phyloP scores from a whole-genome alignment of 2,797 vertebrate genomes.

The Bucorvus abyssinicus region DNA sequence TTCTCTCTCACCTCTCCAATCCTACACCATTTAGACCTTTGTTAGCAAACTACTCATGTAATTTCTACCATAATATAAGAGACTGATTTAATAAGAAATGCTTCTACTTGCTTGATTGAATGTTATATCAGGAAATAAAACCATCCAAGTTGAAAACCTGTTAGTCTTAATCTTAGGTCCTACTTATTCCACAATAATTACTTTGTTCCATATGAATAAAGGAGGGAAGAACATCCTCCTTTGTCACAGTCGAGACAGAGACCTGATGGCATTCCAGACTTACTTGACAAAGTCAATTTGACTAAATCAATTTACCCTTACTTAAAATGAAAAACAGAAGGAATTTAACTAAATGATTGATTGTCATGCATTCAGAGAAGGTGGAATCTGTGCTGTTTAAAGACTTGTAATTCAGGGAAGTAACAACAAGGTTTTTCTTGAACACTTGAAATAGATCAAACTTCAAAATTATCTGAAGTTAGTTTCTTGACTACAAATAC shows the following conservation, averaged over 20 bases:
- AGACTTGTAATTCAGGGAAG: neutral
- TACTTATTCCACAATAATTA: neutral
- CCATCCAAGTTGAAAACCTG: neutral
- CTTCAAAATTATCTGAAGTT: neutral
- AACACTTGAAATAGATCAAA: neutral
- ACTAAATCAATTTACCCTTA: neutral
- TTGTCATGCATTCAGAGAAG: neutral
- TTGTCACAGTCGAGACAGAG: neutral
- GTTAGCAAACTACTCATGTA: neutral
- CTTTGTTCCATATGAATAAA: neutral
- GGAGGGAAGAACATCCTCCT: fast-evolving
- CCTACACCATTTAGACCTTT: neutral
- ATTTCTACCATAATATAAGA: neutral
- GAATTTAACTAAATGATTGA: neutral
- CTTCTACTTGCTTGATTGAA: neutral
- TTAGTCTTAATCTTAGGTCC: neutral
- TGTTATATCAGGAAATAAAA: neutral
- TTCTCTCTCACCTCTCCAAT: neutral
- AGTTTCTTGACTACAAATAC: neutral
- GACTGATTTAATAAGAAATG: neutral
- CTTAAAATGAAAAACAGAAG: neutral
- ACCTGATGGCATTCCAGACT: neutral
- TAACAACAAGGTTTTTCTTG: neutral
- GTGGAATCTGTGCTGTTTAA: neutral
- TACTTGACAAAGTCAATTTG: neutral